Evolutionary conservation across 2,797 vertebrate genomes (phyloP).

Genomic region (Anguilla megastoma): DNA sequence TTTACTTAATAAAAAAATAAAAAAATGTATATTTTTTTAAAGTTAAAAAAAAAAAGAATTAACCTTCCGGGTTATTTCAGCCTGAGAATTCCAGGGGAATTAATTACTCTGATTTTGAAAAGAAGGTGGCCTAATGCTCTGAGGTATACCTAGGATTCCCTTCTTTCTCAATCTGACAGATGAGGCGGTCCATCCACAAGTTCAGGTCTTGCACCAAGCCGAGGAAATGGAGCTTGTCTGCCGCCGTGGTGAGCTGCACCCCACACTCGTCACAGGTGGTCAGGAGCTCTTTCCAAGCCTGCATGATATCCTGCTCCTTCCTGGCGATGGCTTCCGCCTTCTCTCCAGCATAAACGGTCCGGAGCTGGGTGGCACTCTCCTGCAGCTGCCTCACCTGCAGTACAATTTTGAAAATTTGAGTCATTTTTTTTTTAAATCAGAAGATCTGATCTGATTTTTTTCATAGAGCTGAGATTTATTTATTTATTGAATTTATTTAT

Average conservation of each 20-base stretch:
- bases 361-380: slow-evolving; percentile 87
- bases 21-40: too few relatives aligned
- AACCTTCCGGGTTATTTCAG: neutral
- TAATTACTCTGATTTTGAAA: neutral
- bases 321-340: slow-evolving; percentile 88
- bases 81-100: neutral
- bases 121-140: neutral
- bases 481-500: neutral
- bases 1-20: too few relatives aligned
- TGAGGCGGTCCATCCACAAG: slow-evolving; percentile 89
- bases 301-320: slow-evolving; percentile 87
- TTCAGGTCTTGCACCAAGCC: slow-evolving; percentile 83
- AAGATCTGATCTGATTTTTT: neutral
- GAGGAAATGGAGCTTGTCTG: slow-evolving; percentile 87
- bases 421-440: too few relatives aligned
- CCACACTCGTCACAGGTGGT: slow-evolving; percentile 87
- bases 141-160: slow-evolving; percentile 87
- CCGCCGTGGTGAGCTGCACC: slow-evolving; percentile 85
- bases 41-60: too few relatives aligned
- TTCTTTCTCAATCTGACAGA: slow-evolving; percentile 85
- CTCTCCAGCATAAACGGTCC: slow-evolving; percentile 91
- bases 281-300: slow-evolving; percentile 89
- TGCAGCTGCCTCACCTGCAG: slow-evolving; percentile 88
- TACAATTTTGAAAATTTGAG: neutral
- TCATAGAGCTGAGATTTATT: neutral